Conservation (phyloP, 2,113 vertebrate genomes). For the Oceanites oceanicus region DNA sequence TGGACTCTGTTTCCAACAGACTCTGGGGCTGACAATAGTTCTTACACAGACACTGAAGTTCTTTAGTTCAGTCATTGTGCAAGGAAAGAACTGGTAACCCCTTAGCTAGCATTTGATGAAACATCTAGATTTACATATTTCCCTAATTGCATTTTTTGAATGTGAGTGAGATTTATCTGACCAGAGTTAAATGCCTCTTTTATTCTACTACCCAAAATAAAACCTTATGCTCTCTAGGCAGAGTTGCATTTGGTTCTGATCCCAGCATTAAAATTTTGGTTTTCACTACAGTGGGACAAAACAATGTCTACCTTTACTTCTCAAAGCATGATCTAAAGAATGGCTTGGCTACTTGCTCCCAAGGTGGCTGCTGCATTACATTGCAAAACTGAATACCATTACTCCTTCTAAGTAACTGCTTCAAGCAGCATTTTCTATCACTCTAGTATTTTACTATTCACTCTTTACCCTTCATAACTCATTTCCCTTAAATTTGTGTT, state of each 20-base stretch:
- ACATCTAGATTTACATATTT: constrained; percentile 87
- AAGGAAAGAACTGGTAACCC: constrained; percentile 76
- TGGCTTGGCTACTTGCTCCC: constrained; percentile 4
- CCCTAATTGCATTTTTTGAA: constrained; percentile 82
- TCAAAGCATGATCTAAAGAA: constrained; percentile 44
- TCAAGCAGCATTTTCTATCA: constrained; percentile 21
- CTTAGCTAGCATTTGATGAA: constrained; percentile 81
- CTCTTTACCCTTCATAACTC: constrained; percentile 29
- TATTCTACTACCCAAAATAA: constrained; percentile 70
- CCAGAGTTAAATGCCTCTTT: constrained; percentile 77
- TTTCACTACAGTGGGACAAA: constrained; percentile 30
- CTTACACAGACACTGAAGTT: constrained; percentile 82
- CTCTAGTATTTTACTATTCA: background rate
- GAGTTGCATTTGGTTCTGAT: constrained; percentile 40
- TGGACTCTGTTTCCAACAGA: constrained; percentile 79
- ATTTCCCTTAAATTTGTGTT: constrained; percentile 26
- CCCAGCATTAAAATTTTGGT: background rate
- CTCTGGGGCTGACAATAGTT: constrained; percentile 79
- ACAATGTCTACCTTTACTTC: constrained; percentile 44
- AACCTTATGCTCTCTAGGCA: constrained; percentile 34
- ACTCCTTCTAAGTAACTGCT: constrained; percentile 19
- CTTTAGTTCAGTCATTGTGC: constrained; percentile 85
- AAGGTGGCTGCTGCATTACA: constrained; percentile 50
- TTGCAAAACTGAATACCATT: constrained; percentile 21
- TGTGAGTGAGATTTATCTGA: constrained; percentile 78